Evolutionary conservation across 2,113 vertebrate species (phyloP).

Genomic region (Pluvianellus socialis): DNA sequence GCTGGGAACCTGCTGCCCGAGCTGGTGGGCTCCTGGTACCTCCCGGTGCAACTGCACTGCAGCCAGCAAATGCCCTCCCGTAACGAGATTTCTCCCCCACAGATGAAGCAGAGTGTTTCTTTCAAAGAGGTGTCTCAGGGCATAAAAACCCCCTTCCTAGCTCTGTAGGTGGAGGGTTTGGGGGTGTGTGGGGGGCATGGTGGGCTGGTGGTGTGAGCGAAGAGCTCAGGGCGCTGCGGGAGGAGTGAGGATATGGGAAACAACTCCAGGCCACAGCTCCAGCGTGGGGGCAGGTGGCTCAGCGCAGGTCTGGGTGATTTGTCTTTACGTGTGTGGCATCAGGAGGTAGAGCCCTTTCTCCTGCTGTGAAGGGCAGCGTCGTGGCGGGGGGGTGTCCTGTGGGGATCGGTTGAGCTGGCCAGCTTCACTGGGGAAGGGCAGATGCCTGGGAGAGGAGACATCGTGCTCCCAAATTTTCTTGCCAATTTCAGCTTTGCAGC

Average conservation of each 20-base stretch:
- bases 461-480: background rate
- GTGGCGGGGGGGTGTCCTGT: background rate
- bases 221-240: background rate
- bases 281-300: fast-evolving
- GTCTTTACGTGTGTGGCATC: background rate
- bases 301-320: fast-evolving
- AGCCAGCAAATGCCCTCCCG: background rate
- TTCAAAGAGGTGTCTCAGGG: background rate
- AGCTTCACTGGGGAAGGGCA: background rate
- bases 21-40: fast-evolving
- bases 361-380: background rate
- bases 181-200: no score
- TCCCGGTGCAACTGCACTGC: fast-evolving
- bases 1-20: background rate
- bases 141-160: background rate
- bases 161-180: fast-evolving
- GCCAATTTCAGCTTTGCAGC: background rate
- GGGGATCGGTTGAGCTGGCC: fast-evolving
- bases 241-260: background rate
- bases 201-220: background rate
- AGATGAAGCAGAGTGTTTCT: background rate
- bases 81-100: background rate
- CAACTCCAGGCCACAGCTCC: background rate
- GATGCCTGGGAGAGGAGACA: background rate
- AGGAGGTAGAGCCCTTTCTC: background rate